Base-by-base conservation (phyloP, 2,797 vertebrate genomes). In the Alectoris magna region DNA sequence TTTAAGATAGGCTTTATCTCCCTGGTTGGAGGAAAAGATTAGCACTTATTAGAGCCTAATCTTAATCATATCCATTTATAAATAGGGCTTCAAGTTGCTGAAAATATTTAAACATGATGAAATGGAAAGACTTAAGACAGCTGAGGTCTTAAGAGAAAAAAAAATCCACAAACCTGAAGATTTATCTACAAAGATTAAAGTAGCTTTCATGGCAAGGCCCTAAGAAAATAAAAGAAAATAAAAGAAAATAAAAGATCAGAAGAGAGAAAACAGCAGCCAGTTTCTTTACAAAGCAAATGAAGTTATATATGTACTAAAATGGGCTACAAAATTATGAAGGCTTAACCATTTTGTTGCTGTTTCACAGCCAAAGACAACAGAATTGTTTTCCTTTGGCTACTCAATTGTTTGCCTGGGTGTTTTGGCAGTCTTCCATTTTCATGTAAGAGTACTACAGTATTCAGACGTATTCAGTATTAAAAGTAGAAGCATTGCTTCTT, bases 21-120 rank as follows among this genome's bases (percentile, higher is more conserved):
- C 67, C 27, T 81, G 74, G 69, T 88, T 95, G 84, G 82, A 96
- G 26, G 69, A 22, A 82, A 96, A 96, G 76, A 79, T 94, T 90
- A 94, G 66, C 69, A 55, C 87, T 95, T 95, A 92, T 76, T 95
- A 94, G 31, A 87, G 63, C 59, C 55, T 96, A 91, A 95, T 93
- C 79, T 90, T 93, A 91, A 93, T 93, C 63, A 83, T 95, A 96
- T 56, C 94, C 94, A 91, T 95, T 93, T 95, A 96, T 91, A 91
- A 95, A 87, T 79, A 94, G 69, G 29, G 60, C 56, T 87, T 90
- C 78, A 92, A 66, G 87, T 95, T 90, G 87, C 83, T 73, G 79
- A 23, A 90, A 90, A 85, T 91, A 88, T 88, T 96, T 95, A 83
- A 94, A 81, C 46, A 62, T 9, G 2, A 53, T 77, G 36, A 91